Conservation (phyloP, 2,797 vertebrate species). For the Arremon brunneinucha region DNA sequence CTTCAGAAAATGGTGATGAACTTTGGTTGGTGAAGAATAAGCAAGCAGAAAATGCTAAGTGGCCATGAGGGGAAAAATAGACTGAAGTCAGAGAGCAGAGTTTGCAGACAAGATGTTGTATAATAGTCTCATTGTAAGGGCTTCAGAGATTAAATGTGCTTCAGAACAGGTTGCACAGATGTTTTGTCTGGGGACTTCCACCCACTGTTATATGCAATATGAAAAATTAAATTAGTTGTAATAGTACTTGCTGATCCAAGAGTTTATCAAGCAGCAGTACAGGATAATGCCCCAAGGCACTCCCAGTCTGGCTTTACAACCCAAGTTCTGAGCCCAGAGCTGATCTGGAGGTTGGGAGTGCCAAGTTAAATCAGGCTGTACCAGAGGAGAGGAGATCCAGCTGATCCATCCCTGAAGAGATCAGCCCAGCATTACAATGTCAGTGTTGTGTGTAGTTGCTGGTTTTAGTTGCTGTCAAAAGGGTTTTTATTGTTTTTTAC, state of each 20-base stretch:
- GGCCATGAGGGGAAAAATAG: not conserved
- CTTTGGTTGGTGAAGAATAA: not conserved
- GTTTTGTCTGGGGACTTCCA: slow-evolving; percentile 55
- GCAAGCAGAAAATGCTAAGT: not conserved
- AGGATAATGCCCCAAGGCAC: not conserved
- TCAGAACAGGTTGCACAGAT: slow-evolving; percentile 38
- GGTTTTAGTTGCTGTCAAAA: not conserved
- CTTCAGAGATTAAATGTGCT: not conserved
- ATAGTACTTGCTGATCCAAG: slow-evolving; percentile 2
- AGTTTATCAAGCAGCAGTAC: not conserved
- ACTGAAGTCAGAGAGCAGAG: not conserved
- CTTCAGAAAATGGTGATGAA: not conserved
- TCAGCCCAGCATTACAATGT: fast-evolving
- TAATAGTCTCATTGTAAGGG: not conserved
- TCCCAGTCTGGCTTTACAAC: not conserved
- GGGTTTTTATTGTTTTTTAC: not conserved
- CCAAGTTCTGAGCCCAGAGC: not conserved
- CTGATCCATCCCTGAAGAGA: not conserved
- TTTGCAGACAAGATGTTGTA: not conserved
- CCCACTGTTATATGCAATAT: not conserved
- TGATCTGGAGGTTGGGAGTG: not conserved
- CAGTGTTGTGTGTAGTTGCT: not conserved
- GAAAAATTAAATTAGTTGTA: slow-evolving; percentile 43
- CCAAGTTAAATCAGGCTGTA: not conserved
- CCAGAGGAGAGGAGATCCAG: not conserved